Evolutionary conservation across 2,888 invertebrate species (phyloP).

Genomic region (Hydroisotoma schaefferi): DNA sequence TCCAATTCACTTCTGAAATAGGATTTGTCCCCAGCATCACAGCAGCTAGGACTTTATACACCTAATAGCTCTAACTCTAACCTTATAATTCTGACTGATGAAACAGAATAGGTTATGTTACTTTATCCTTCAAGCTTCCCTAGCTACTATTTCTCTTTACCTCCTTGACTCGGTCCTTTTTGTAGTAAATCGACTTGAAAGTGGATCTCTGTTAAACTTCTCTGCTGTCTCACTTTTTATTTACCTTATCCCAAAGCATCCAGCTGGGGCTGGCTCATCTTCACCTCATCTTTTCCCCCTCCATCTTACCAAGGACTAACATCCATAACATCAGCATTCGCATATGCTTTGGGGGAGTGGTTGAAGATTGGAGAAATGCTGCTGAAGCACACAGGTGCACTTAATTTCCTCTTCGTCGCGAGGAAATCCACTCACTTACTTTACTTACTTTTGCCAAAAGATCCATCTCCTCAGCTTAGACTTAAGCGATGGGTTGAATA

Average conservation of each 20-base stretch:
- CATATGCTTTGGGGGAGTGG: not conserved
- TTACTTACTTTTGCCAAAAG: too few relatives aligned
- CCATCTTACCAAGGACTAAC: slow-evolving; percentile 8
- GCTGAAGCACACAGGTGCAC: slow-evolving; percentile 15
- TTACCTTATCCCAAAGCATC: slow-evolving; percentile 3
- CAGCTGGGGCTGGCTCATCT: not conserved
- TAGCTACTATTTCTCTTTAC: not conserved
- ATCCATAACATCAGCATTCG: slow-evolving; percentile 8
- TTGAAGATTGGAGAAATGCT: not conserved
- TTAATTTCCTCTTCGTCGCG: slow-evolving; percentile 17
- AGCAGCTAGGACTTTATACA: not conserved
- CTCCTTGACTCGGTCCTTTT: not conserved
- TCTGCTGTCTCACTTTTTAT: slow-evolving; percentile 12
- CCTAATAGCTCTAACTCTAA: slow-evolving; percentile 2
- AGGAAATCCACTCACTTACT: too few relatives aligned
- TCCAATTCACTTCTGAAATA: slow-evolving; percentile 40
- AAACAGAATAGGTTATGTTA: too few relatives aligned
- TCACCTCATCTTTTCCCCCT: not conserved
- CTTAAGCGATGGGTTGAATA: slow-evolving; percentile 2
- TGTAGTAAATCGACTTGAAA: not conserved
- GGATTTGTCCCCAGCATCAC: slow-evolving; percentile 22
- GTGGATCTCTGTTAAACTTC: not conserved
- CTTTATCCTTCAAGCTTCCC: too few relatives aligned
- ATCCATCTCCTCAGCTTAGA: not conserved
- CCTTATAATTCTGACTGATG: not conserved